Base-by-base conservation (phyloP, 1,140 invertebrate species). In the Subanguina moxae region DNA sequence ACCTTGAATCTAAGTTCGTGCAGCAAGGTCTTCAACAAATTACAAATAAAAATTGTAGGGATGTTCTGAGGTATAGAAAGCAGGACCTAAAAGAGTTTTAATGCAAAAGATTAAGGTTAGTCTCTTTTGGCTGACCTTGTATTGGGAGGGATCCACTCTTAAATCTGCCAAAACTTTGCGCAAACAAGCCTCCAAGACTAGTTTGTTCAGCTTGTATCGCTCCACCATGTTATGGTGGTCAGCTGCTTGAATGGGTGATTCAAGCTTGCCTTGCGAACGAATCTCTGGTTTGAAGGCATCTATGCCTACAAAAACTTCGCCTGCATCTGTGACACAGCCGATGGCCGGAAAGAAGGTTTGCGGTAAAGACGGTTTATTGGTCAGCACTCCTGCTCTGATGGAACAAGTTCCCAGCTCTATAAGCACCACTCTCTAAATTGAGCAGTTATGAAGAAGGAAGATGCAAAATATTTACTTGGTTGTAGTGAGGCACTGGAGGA, bases 351-450 rank as follows among this genome's bases (percentile, higher is more conserved):
- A 87, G 82, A 88, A 88, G 52, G 56, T 64, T 15, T 38, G 87
- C 25, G 88, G 87, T 56, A 88, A 77, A 19, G 86, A 84, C 9
- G 87, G 83, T 76, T 87, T 80, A 63, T 84, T 80, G 19, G 86
- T 85, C 8, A 88, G 82, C 58, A 88, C 81, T 28, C 88, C 88
- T 25, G 87, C 88, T 75, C 88, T 78, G 27, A 88, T 83, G 13
- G 86, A 87, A 73, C 84, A 84, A 21, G 86, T 86, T 7, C 88
- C 88, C 38, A 88, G 71, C 78, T 88, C 88, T 64, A 88, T 83
- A 27, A 88, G 82, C 3, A 88, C 67, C 19, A 86, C 80, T 72
- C 82, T 83, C 83, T 85, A 21, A 38, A 52, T 52, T 15, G 15
- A 80, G 76, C 42, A 67, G 45, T 23, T 38, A 42, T 25, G 43